These are phyloP conservation scores for Dicrostonyx torquatus DNA, from an alignment of 2,797 vertebrate genomes.

Conservation along the genomic window DNA sequence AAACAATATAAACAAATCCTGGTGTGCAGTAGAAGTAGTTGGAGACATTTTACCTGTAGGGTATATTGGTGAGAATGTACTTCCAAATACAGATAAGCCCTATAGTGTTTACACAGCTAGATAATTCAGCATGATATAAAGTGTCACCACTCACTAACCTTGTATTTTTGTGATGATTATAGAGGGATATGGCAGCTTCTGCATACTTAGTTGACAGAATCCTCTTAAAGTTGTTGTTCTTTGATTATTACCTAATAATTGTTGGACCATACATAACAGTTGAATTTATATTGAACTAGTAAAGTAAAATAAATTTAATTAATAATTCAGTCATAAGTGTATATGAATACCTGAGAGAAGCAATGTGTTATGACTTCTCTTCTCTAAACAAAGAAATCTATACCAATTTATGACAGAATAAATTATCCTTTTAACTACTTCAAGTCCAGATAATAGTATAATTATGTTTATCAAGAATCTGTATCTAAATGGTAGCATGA, in stretches of 20 bases:
- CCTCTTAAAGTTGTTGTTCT: neutral
- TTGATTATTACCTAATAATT: neutral
- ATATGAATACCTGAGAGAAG: neutral
- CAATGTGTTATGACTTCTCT: neutral
- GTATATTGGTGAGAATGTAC: neutral
- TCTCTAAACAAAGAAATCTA: neutral
- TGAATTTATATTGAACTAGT: constrained; percentile 20
- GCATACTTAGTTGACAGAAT: neutral
- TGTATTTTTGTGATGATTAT: constrained; percentile 4
- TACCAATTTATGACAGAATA: neutral
- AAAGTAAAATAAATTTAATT: constrained; percentile 14
- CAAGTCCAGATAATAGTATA: no score
- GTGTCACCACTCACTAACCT: neutral
- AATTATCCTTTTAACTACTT: neutral
- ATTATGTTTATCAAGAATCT: neutral
- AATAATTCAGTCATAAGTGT: neutral
- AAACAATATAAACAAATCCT: constrained; percentile 27
- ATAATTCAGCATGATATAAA: neutral
- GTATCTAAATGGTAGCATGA: neutral
- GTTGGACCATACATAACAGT: neutral
- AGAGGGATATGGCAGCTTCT: neutral
- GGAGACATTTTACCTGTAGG: constrained; percentile 30
- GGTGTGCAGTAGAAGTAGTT: neutral
- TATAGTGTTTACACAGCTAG: neutral
- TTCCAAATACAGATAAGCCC: neutral